These are phyloP conservation scores for Galeopterus variegatus DNA, from an alignment of 2,113 vertebrate species.

Conservation along the genomic window DNA sequence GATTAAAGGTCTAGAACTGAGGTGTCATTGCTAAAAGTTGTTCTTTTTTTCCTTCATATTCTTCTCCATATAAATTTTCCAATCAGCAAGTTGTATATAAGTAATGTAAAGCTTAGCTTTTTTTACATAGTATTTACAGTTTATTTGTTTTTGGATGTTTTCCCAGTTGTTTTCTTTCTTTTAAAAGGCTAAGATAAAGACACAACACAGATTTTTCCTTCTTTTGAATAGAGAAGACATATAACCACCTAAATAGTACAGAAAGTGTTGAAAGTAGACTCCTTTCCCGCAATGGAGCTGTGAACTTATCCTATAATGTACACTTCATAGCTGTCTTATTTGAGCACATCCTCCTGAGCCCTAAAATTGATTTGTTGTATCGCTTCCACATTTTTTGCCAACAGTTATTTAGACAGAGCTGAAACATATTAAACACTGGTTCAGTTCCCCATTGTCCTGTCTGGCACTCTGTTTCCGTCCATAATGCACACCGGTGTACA, in stretches of 20 bases:
- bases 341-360: constrained; percentile 69
- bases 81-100: neutral
- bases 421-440: constrained; percentile 39
- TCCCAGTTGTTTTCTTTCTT: neutral
- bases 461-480: constrained; percentile 60
- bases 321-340: constrained; percentile 42
- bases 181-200: constrained; percentile 10
- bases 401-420: constrained; percentile 71
- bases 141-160: constrained; percentile 31
- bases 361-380: constrained; percentile 72
- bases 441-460: constrained; percentile 56
- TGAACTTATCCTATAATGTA: neutral
- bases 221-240: neutral
- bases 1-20: neutral
- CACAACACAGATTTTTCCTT: neutral
- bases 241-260: neutral
- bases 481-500: neutral
- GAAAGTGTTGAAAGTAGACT: neutral
- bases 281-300: neutral
- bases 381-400: constrained; percentile 57
- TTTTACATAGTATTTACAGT: neutral
- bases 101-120: neutral
- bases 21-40: neutral
- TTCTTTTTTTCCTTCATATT: neutral
- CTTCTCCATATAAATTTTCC: neutral